phyloP scores from a whole-genome alignment of 2,888 invertebrate species.

The Leuctra nigra region DNA sequence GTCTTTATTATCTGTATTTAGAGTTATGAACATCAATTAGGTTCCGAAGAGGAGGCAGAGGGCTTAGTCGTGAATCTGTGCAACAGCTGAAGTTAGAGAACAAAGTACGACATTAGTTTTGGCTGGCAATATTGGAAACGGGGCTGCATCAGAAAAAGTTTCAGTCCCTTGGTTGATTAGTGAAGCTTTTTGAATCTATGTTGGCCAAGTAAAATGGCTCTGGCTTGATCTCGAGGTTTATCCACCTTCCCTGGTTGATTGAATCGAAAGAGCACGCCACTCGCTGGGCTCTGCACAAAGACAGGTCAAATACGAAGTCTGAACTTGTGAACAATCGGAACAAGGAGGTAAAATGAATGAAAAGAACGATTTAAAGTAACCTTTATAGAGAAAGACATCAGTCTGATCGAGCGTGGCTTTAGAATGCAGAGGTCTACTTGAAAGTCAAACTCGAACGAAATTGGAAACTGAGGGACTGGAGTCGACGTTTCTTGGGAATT shows the following conservation, averaged over 20 bases:
- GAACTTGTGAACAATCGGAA: constrained; percentile 5
- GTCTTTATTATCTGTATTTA: background rate
- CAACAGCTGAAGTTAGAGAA: no score
- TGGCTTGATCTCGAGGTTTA: background rate
- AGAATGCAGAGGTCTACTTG: background rate
- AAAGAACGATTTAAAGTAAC: constrained; percentile 1
- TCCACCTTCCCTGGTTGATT: background rate
- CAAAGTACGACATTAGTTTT: no score
- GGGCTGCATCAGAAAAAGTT: background rate
- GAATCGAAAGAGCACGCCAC: constrained; percentile 1
- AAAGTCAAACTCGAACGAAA: constrained; percentile 12
- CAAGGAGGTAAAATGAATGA: constrained; percentile 5
- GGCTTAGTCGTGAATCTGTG: no score
- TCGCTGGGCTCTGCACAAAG: background rate
- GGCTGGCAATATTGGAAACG: no score
- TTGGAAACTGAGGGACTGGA: constrained; percentile 5
- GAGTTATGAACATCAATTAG: background rate
- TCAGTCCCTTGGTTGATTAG: background rate
- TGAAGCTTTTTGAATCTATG: background rate
- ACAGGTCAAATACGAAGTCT: background rate
- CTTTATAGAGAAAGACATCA: constrained; percentile 9
- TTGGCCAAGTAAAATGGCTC: background rate
- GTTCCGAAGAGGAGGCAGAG: no score
- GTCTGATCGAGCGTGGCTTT: background rate
- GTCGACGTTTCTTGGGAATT: background rate